phyloP scores from a whole-genome alignment of 2,113 vertebrate species.

The Gymnogyps californianus region DNA sequence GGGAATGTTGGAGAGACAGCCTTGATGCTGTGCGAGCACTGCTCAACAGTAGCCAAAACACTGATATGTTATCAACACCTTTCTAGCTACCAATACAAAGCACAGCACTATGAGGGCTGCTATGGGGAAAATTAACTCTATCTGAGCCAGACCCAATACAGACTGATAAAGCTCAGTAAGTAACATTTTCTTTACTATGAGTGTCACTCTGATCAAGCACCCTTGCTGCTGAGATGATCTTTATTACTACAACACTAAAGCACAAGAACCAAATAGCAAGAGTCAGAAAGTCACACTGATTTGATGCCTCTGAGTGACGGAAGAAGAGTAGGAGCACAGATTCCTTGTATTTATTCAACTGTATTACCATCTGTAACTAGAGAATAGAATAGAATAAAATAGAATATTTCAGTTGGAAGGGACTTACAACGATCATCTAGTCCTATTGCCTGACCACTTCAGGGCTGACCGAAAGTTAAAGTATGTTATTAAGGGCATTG shows the following conservation, averaged over 20 bases:
- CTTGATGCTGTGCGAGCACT: background rate
- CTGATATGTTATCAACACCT: background rate
- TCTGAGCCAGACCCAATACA: background rate
- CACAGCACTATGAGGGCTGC: background rate
- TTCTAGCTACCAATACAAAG: background rate
- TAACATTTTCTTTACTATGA: slow-evolving; percentile 22
- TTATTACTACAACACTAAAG: background rate
- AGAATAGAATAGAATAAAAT: background rate
- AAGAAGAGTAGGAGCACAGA: background rate
- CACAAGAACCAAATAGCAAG: background rate
- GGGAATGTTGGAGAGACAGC: too few species aligned
- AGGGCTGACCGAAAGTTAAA: background rate
- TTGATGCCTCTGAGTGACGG: background rate
- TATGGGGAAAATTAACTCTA: background rate
- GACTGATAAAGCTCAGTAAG: background rate
- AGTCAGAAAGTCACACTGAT: background rate
- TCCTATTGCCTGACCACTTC: background rate
- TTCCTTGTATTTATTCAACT: background rate
- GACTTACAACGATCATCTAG: background rate
- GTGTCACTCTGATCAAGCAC: background rate
- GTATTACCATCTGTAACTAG: background rate
- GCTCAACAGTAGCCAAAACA: background rate
- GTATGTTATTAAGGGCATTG: background rate
- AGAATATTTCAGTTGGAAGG: background rate
- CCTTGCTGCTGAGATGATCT: slow-evolving; percentile 13